Percentiles rank a stretch among this genome's conserved stretches.
Evolutionary conservation across 1,140 invertebrate species (phyloP).

Genomic region (Papilio polytes): DNA sequence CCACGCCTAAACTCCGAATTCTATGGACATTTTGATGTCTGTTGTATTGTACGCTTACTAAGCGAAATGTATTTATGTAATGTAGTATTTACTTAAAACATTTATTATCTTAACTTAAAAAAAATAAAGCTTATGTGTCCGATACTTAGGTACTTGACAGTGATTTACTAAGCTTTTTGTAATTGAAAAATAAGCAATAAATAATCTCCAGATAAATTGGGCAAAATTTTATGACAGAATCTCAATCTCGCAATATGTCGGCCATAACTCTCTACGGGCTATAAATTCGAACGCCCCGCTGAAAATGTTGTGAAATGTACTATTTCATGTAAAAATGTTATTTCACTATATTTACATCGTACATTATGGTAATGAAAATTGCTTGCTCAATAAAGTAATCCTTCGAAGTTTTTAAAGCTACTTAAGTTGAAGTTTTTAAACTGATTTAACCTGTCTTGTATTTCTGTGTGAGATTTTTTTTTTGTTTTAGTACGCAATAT

Average conservation of each 20-base stretch:
- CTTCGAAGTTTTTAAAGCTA: not conserved
- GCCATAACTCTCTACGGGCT: conserved; percentile 7
- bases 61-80: no score
- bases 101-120: no score
- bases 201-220: not conserved
- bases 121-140: no score
- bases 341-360: not conserved
- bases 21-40: no score
- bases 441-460: no score
- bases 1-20: no score
- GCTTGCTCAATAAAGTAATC: not conserved
- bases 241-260: conserved; percentile 18
- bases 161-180: not conserved
- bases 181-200: conserved; percentile 11
- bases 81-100: no score
- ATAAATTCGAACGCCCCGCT: not conserved
- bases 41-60: no score
- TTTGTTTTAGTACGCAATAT: no score
- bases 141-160: not conserved
- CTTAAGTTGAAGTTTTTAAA: not conserved
- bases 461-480: no score
- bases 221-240: conserved; percentile 16
- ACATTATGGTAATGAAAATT: not conserved
- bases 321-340: not conserved
- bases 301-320: conserved; percentile 12